A percentile compares a stretch with the other conserved stretches of the same genome.
Evolutionary conservation across 2,888 invertebrate genomes (phyloP).

Genomic region (Drosophila sordidapex): DNA sequence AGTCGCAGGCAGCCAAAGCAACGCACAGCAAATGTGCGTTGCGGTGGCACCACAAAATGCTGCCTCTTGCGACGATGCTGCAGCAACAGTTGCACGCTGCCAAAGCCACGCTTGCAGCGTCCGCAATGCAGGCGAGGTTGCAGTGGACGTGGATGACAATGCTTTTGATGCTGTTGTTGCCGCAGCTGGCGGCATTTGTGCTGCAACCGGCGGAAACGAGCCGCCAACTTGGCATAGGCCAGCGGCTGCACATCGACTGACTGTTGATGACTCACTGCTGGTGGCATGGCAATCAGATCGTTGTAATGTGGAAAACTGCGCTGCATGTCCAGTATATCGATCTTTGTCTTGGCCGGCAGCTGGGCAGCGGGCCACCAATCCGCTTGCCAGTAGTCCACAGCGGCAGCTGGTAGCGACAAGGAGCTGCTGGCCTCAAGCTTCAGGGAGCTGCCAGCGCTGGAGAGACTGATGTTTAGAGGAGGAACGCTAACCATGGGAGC

Average conservation of each 20-base stretch:
- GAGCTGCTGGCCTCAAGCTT: constrained; percentile 52
- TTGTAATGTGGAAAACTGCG: constrained; percentile 71
- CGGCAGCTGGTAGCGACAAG: constrained; percentile 3
- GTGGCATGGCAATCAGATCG: constrained; percentile 47
- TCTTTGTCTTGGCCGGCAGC: constrained; percentile 60
- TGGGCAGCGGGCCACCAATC: constrained; percentile 56
- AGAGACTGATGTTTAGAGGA: constrained; percentile 39
- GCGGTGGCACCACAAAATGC: constrained; percentile 50
- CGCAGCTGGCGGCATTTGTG: constrained; percentile 57
- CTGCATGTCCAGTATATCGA: constrained; percentile 75
- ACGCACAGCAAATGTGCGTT: constrained; percentile 50
- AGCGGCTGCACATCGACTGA: constrained; percentile 18
- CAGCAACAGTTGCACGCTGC: constrained; percentile 51
- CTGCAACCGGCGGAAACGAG: constrained; percentile 57
- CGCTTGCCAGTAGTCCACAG: constrained; percentile 61
- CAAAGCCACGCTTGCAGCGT: constrained; percentile 45
- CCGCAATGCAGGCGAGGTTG: constrained; percentile 44
- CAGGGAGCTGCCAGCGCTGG: constrained; percentile 23
- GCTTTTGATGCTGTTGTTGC: not conserved
- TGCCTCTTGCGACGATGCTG: constrained; percentile 60
- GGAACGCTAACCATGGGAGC: constrained; percentile 80
- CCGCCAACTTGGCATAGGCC: constrained; percentile 59
- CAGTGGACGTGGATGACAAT: not conserved
- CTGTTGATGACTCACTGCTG: constrained; percentile 1
- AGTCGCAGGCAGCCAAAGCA: constrained; percentile 79